Percentiles rank a stretch among this genome's conserved stretches.
These are phyloP conservation scores for Gymnocypris eckloni DNA, from an alignment of 2,797 vertebrate species.

Conservation along the genomic window DNA sequence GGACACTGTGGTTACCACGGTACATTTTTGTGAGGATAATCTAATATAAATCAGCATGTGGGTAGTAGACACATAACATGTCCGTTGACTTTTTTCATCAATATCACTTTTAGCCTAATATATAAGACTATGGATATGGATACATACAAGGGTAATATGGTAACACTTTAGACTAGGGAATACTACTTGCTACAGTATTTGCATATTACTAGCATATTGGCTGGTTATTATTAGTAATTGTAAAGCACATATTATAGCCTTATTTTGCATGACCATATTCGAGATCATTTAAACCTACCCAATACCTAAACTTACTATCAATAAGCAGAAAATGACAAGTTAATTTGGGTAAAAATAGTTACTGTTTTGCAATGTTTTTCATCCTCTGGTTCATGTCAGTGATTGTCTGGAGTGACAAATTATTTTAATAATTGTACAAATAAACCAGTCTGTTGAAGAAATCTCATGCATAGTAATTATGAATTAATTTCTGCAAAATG, in stretches of 20 bases:
- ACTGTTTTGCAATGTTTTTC: not conserved
- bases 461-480: not conserved
- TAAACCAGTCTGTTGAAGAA: not conserved
- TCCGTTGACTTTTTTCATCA: not conserved
- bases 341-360: not conserved
- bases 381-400: not conserved
- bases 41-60: slow-evolving; percentile 17
- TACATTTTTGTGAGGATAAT: not conserved
- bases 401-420: not conserved
- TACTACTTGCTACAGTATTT: not conserved
- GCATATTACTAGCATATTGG: not conserved
- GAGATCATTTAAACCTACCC: not conserved
- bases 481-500: not conserved
- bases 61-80: not conserved
- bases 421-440: not conserved
- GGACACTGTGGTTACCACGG: not conserved
- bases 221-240: not conserved
- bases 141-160: too few relatives aligned
- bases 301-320: not conserved
- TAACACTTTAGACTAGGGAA: not conserved
- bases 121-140: not conserved
- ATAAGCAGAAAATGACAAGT: not conserved
- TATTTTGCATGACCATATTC: not conserved
- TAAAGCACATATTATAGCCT: not conserved
- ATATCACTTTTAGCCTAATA: not conserved